A percentile compares a stretch with the other conserved stretches of the same genome.
These are phyloP conservation scores for Phymorhynchus buccinoides DNA, from an alignment of 1,140 invertebrate genomes.

Conservation along the genomic window DNA sequence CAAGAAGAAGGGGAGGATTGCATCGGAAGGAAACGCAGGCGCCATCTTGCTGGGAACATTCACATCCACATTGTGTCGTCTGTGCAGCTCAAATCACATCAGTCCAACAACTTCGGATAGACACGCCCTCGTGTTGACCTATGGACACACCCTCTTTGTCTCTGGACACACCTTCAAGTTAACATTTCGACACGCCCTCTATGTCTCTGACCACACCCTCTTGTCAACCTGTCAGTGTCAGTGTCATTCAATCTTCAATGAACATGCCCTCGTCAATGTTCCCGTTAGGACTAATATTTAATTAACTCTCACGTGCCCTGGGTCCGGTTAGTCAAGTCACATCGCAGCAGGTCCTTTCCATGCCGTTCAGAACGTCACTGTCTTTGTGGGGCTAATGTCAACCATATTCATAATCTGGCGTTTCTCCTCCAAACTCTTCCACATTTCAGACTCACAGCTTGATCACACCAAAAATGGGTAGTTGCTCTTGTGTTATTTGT, in stretches of 20 bases:
- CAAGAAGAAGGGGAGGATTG: background rate
- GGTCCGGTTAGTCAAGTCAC: background rate
- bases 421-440: background rate
- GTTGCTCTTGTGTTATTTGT: background rate
- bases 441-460: background rate
- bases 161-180: background rate
- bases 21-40: background rate
- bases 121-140: background rate
- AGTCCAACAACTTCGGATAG: too few species aligned
- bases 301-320: background rate
- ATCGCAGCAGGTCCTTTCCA: background rate
- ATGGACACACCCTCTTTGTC: background rate
- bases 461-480: background rate
- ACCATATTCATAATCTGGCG: background rate
- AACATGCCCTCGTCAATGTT: background rate
- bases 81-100: too few species aligned
- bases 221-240: too few species aligned
- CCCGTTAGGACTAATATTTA: background rate
- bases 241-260: background rate
- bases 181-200: background rate
- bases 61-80: background rate
- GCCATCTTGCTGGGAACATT: background rate
- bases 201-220: background rate
- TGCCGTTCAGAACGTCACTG: background rate
- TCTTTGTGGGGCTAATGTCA: background rate